phyloP scores from a whole-genome alignment of 1,140 invertebrate species.

The Trissolcus basalis region DNA sequence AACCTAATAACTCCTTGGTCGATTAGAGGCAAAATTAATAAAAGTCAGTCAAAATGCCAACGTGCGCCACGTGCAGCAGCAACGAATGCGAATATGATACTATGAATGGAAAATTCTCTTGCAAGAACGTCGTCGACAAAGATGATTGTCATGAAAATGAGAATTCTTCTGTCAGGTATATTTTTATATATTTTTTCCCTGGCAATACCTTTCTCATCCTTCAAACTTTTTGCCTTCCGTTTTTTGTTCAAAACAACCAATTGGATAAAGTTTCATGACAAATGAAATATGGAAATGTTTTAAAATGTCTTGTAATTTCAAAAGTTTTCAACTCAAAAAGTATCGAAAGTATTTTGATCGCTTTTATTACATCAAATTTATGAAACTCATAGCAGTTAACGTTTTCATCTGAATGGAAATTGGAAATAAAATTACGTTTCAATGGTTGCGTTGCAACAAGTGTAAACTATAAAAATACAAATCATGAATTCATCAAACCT shows the following conservation, averaged over 20 bases:
- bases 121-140: constrained; percentile 2
- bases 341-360: too few species aligned
- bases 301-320: too few species aligned
- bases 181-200: neutral
- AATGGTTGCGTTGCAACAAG: too few species aligned
- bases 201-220: neutral
- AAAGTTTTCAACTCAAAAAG: too few species aligned
- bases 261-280: neutral
- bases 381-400: too few species aligned
- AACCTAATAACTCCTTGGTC: neutral
- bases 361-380: too few species aligned
- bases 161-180: constrained; percentile 8
- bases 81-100: constrained; percentile 3
- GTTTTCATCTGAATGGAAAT: too few species aligned
- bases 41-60: constrained; percentile 11
- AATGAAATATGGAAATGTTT: neutral
- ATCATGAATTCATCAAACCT: too few species aligned
- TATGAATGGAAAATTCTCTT: constrained; percentile 2
- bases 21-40: neutral
- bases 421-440: too few species aligned
- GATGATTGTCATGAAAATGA: constrained; percentile 7
- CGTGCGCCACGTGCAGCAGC: constrained; percentile 10
- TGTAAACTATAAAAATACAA: too few species aligned
- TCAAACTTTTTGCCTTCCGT: too few species aligned
- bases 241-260: too few species aligned